Conservation (phyloP, 2,797 vertebrate genomes). For the Gymnocypris eckloni region DNA sequence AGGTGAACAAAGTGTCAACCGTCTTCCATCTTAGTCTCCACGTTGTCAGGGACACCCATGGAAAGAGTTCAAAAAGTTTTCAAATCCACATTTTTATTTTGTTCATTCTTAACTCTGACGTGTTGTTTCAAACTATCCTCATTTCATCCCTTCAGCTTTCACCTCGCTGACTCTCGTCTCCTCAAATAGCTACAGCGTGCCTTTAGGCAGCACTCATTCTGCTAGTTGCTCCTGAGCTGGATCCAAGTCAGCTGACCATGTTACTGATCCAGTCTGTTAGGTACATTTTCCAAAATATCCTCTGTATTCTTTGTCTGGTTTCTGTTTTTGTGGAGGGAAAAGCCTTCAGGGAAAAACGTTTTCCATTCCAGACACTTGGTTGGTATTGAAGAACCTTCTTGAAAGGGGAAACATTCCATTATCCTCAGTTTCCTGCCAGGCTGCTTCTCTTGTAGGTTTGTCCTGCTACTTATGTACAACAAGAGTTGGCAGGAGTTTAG, state of each 20-base stretch:
- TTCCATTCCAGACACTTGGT: conserved; percentile 62
- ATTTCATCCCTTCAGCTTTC: conserved; percentile 39
- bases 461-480: conserved; percentile 63
- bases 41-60: not conserved
- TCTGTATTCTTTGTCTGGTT: conserved; percentile 20
- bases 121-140: conserved; percentile 19
- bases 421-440: conserved; percentile 68
- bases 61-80: not conserved
- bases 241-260: conserved; percentile 65
- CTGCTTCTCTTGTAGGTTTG: conserved; percentile 45
- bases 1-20: not conserved
- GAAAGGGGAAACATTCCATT: conserved; percentile 71
- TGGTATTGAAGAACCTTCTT: conserved; percentile 62
- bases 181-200: conserved; percentile 33
- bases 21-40: not conserved
- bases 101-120: conserved; percentile 8
- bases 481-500: conserved; percentile 15
- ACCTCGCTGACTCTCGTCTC: conserved; percentile 11
- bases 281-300: conserved; percentile 61
- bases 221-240: conserved; percentile 25
- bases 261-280: conserved; percentile 55
- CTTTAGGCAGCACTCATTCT: conserved; percentile 38
- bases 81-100: not conserved
- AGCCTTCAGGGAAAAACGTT: conserved; percentile 61
- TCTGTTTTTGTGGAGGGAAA: conserved; percentile 54